Conservation (phyloP, 2,113 vertebrate species). For the Podarcis cretensis region DNA sequence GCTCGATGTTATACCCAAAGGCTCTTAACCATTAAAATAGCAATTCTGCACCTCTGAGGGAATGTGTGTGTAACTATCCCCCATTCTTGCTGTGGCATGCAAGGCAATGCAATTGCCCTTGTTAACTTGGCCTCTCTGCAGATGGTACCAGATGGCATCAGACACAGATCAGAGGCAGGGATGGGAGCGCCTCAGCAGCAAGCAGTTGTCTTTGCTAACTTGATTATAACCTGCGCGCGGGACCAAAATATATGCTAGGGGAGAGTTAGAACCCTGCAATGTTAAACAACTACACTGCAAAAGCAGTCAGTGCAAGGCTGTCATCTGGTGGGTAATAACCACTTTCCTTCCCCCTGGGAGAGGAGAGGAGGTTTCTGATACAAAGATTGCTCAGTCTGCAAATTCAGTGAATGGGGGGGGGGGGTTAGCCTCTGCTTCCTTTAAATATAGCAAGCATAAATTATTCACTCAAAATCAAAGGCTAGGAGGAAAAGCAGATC, state of each 20-base stretch:
- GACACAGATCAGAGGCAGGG: slow-evolving; percentile 49
- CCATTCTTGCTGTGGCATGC: slow-evolving; percentile 43
- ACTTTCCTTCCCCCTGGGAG: slow-evolving; percentile 2
- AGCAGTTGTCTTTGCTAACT: slow-evolving; percentile 24
- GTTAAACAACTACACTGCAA: slow-evolving; percentile 13
- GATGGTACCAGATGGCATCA: slow-evolving; percentile 71
- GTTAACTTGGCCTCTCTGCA: slow-evolving; percentile 66
- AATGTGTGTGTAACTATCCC: slow-evolving; percentile 63
- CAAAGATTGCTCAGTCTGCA: slow-evolving; percentile 18
- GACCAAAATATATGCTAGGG: slow-evolving; percentile 11
- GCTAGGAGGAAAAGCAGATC: slow-evolving; percentile 40
- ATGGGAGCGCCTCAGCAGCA: slow-evolving; percentile 20
- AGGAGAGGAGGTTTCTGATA: slow-evolving; percentile 1
- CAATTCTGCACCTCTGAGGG: slow-evolving; percentile 57
- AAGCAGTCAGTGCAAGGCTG: neutral
- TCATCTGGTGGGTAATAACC: slow-evolving; percentile 23
- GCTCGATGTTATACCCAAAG: no score
- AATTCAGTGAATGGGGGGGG: slow-evolving; percentile 44
- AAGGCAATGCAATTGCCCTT: slow-evolving; percentile 61
- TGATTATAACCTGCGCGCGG: neutral
- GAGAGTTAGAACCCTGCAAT: neutral
- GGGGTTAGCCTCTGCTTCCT: slow-evolving; percentile 48
- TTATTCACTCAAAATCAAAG: slow-evolving; percentile 66
- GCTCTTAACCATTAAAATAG: slow-evolving; percentile 46
- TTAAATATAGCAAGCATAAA: slow-evolving; percentile 66